phyloP scores from a whole-genome alignment of 2,888 invertebrate genomes.

The Andricus curvator region DNA sequence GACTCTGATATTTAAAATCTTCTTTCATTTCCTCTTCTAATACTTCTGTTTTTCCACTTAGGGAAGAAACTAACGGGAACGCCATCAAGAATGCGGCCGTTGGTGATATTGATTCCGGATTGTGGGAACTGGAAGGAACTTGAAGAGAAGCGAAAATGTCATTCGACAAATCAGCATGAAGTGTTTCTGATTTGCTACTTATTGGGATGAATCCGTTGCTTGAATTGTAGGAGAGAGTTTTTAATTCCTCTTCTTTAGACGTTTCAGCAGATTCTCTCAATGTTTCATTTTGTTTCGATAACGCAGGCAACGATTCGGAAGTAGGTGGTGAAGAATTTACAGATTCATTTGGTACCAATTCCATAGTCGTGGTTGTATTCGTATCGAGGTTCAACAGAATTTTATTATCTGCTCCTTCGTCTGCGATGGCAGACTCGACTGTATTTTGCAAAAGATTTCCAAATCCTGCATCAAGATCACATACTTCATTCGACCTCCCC shows the following conservation, averaged over 20 bases:
- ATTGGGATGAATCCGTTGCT: slow-evolving; percentile 75
- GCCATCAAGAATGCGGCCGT: slow-evolving; percentile 89
- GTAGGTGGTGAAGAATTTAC: slow-evolving; percentile 43
- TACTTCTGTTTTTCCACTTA: slow-evolving; percentile 80
- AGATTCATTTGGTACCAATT: slow-evolving; percentile 61
- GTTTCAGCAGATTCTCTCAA: slow-evolving; percentile 55
- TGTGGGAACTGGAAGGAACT: slow-evolving; percentile 80
- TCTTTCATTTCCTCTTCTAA: slow-evolving; percentile 80
- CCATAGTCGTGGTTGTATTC: slow-evolving; percentile 75
- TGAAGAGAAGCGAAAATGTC: slow-evolving; percentile 83
- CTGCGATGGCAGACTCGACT: slow-evolving; percentile 59
- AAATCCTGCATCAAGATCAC: slow-evolving; percentile 68
- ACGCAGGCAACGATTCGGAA: slow-evolving; percentile 44
- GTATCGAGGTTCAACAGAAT: slow-evolving; percentile 75
- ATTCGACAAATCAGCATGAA: slow-evolving; percentile 81
- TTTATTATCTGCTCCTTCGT: slow-evolving; percentile 62
- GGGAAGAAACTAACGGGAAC: slow-evolving; percentile 85
- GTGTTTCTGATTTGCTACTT: slow-evolving; percentile 65
- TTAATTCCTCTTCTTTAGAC: slow-evolving; percentile 66
- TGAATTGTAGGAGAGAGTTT: slow-evolving; percentile 69
- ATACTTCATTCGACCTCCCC: slow-evolving; percentile 61
- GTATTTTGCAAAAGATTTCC: slow-evolving; percentile 66
- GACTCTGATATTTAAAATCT: slow-evolving; percentile 76
- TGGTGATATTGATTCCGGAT: slow-evolving; percentile 84
- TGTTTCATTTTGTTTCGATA: slow-evolving; percentile 29